A percentile compares a stretch with the other conserved stretches of the same genome.
Evolutionary conservation across 2,888 invertebrate genomes (phyloP).

Genomic region (Drosophila flavopinicola): DNA sequence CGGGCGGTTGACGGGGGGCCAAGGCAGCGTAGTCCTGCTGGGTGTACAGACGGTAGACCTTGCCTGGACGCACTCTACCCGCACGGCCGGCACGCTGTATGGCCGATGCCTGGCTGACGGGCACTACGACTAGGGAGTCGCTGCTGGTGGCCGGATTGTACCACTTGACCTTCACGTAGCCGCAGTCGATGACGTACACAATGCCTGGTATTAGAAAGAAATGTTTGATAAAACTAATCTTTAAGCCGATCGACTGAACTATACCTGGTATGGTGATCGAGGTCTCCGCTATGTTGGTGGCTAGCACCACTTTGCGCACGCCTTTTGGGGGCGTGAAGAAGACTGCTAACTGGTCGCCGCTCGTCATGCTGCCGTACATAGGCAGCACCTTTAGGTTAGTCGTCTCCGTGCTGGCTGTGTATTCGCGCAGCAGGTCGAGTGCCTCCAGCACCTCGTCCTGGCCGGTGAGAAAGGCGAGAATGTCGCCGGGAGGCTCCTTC

Average conservation of each 20-base stretch:
- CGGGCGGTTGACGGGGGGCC: conserved; percentile 91
- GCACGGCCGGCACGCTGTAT: conserved; percentile 96
- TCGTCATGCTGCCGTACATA: conserved; percentile 95
- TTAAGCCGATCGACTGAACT: no score
- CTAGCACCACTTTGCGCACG: conserved; percentile 94
- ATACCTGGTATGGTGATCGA: conserved; percentile 97
- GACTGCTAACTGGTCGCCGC: conserved; percentile 91
- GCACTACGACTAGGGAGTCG: conserved; percentile 92
- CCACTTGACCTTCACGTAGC: conserved; percentile 97
- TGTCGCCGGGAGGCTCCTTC: conserved; percentile 91
- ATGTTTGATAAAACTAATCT: no score
- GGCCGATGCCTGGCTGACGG: conserved; percentile 94
- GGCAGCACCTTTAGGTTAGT: conserved; percentile 89
- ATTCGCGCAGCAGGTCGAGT: conserved; percentile 87
- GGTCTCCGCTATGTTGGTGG: conserved; percentile 98
- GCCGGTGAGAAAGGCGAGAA: conserved; percentile 96
- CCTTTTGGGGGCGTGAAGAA: conserved; percentile 90
- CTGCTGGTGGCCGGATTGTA: conserved; percentile 93
- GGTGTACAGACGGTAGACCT: conserved; percentile 92
- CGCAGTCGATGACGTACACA: conserved; percentile 96
- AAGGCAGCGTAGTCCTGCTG: conserved; percentile 91
- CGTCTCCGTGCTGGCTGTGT: conserved; percentile 85
- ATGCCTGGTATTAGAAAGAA: no score
- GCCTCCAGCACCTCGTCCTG: conserved; percentile 96
- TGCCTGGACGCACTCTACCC: conserved; percentile 93